Evolutionary conservation across 37 sponge, comb jelly and placozoan species (phyloP).

Genomic region (Chondrilla cf. caribensis): DNA sequence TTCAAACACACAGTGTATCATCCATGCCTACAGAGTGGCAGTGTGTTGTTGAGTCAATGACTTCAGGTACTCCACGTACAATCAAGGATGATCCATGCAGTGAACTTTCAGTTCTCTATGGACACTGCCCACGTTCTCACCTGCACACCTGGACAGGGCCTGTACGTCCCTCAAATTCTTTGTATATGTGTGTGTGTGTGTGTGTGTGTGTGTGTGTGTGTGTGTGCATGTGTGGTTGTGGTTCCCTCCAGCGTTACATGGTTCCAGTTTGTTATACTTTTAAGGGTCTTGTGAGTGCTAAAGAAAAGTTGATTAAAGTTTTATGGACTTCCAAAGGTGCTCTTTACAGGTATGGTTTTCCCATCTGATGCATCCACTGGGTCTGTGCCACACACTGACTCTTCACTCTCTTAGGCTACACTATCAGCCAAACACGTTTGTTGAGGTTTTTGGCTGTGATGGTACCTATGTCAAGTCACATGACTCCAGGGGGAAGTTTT

Average conservation of each 20-base stretch:
- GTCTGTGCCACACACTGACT: no score
- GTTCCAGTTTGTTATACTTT: no score
- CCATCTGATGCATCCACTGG: not conserved
- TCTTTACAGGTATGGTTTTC: not conserved
- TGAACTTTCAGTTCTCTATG: not conserved
- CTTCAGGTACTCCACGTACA: no score
- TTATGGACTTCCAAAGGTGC: not conserved
- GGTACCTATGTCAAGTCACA: slow-evolving; percentile 17
- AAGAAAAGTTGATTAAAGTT: not conserved
- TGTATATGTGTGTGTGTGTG: no score
- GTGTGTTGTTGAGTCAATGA: no score
- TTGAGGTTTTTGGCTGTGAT: slow-evolving; percentile 30
- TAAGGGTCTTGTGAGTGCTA: not conserved
- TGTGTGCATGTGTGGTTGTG: no score
- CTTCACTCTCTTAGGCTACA: not conserved
- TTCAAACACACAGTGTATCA: no score
- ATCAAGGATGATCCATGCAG: no score
- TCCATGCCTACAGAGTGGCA: no score
- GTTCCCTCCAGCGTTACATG: no score
- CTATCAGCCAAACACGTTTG: slow-evolving; percentile 6
- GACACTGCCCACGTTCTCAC: not conserved
- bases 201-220: no score
- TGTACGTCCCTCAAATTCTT: not conserved
- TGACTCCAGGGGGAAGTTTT: slow-evolving; percentile 35
- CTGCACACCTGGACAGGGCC: not conserved